Evolutionary conservation across 1,140 invertebrate genomes (phyloP).

Genomic region (Centruroides sculpturatus): DNA sequence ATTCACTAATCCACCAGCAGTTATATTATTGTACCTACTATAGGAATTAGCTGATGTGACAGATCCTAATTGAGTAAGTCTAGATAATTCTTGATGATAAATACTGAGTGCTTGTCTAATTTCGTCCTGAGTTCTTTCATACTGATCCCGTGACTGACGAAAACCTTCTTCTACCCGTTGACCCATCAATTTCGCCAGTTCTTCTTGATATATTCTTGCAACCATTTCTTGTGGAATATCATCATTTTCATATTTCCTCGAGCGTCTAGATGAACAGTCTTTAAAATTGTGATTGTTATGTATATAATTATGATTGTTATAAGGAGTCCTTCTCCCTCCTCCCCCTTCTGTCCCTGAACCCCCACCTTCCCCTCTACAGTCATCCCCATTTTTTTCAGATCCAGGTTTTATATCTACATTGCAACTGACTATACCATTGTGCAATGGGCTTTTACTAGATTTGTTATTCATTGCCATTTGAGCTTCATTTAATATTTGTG

Average conservation of each 20-base stretch:
- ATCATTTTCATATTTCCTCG: slow-evolving; percentile 50
- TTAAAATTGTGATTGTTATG: too few relatives aligned
- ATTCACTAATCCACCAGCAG: background rate
- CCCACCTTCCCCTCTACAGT: too few relatives aligned
- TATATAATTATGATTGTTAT: too few relatives aligned
- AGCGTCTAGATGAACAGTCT: too few relatives aligned
- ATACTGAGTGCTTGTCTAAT: slow-evolving; percentile 76
- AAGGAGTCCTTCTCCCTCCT: too few relatives aligned
- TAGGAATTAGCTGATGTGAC: slow-evolving; percentile 2
- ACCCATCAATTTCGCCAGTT: slow-evolving; percentile 81
- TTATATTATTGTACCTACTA: background rate
- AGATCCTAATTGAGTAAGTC: slow-evolving; percentile 38
- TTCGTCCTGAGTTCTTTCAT: slow-evolving; percentile 64
- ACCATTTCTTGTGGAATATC: slow-evolving; percentile 96
- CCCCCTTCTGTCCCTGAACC: too few relatives aligned
- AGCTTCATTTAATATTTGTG: slow-evolving; percentile 83
- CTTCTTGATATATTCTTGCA: slow-evolving; percentile 89
- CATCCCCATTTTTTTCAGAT: too few relatives aligned
- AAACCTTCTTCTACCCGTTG: slow-evolving; percentile 20
- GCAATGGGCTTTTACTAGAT: too few relatives aligned
- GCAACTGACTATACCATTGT: too few relatives aligned
- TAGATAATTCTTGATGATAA: slow-evolving; percentile 79
- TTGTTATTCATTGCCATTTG: slow-evolving; percentile 32
- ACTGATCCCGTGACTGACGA: slow-evolving; percentile 13
- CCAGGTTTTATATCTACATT: too few relatives aligned